A percentile compares a stretch with the other conserved stretches of the same genome.
These are phyloP conservation scores for Hycleus phaleratus DNA, from an alignment of 1,140 invertebrate genomes.

Conservation along the genomic window DNA sequence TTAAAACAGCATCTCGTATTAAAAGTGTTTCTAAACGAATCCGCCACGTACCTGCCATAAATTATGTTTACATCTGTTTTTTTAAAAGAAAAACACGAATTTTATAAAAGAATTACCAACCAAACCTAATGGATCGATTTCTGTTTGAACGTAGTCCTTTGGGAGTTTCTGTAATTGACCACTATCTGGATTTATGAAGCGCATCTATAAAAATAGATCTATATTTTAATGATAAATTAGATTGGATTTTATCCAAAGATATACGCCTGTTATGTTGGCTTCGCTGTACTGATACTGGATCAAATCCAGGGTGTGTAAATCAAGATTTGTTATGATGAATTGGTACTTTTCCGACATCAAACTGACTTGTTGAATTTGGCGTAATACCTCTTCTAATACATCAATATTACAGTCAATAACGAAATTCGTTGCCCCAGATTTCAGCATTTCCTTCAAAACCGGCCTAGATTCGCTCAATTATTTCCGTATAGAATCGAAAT, in stretches of 20 bases:
- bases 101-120: too few relatives aligned
- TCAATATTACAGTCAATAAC: slow-evolving; percentile 26
- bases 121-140: too few relatives aligned
- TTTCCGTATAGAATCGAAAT: too few relatives aligned
- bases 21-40: background rate
- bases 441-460: slow-evolving; percentile 21
- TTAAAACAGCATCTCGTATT: background rate
- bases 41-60: too few relatives aligned
- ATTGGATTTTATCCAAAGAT: background rate
- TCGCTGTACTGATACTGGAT: slow-evolving; percentile 73
- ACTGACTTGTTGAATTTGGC: slow-evolving; percentile 69
- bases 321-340: slow-evolving; percentile 69
- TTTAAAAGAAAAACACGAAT: too few relatives aligned
- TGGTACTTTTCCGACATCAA: slow-evolving; percentile 66
- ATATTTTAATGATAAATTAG: too few relatives aligned
- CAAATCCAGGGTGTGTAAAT: slow-evolving; percentile 72
- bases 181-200: too few relatives aligned
- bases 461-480: slow-evolving; percentile 19
- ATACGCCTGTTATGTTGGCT: slow-evolving; percentile 67
- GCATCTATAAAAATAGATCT: too few relatives aligned
- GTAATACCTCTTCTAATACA: slow-evolving; percentile 20
- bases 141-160: too few relatives aligned
- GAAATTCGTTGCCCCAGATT: slow-evolving; percentile 22
- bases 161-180: too few relatives aligned
- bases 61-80: too few relatives aligned